phyloP scores from a whole-genome alignment of 2,888 invertebrate species.

The Plusia festucae region DNA sequence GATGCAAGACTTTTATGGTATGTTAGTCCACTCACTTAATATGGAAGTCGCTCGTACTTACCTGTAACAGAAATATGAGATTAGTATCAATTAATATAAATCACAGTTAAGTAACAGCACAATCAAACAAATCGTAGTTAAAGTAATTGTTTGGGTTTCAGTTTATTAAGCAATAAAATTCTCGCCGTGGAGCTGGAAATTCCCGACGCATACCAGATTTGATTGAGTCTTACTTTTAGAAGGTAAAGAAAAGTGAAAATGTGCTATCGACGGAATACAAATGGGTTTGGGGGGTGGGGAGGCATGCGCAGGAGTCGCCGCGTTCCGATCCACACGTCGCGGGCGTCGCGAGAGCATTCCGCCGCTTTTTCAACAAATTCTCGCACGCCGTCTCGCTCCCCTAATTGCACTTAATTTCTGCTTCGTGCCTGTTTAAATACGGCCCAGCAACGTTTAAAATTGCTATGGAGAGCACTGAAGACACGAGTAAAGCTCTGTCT shows the following conservation, averaged over 20 bases:
- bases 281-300: slow-evolving; percentile 36
- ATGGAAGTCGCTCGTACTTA: slow-evolving; percentile 57
- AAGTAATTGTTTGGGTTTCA: slow-evolving; percentile 50
- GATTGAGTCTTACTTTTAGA: slow-evolving; percentile 61
- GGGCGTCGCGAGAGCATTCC: slow-evolving; percentile 78
- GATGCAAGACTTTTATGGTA: slow-evolving; percentile 61
- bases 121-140: slow-evolving; percentile 50
- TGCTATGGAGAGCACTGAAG: slow-evolving; percentile 62
- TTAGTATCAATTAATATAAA: slow-evolving; percentile 47
- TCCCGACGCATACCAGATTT: slow-evolving; percentile 53
- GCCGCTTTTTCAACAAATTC: slow-evolving; percentile 80
- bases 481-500: slow-evolving; percentile 52
- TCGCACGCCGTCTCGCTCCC: slow-evolving; percentile 79
- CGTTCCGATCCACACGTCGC: slow-evolving; percentile 79
- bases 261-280: slow-evolving; percentile 61
- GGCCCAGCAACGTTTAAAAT: slow-evolving; percentile 72
- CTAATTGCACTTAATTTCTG: slow-evolving; percentile 86
- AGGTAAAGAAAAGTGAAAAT: slow-evolving; percentile 61
- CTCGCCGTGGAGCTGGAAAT: slow-evolving; percentile 41
- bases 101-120: slow-evolving; percentile 36
- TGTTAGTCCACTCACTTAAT: slow-evolving; percentile 56
- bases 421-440: slow-evolving; percentile 86
- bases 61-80: slow-evolving; percentile 63
- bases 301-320: slow-evolving; percentile 61
- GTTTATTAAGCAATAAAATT: slow-evolving; percentile 53